phyloP scores from a whole-genome alignment of 2,888 invertebrate genomes.

The Trichopria drosophilae region DNA sequence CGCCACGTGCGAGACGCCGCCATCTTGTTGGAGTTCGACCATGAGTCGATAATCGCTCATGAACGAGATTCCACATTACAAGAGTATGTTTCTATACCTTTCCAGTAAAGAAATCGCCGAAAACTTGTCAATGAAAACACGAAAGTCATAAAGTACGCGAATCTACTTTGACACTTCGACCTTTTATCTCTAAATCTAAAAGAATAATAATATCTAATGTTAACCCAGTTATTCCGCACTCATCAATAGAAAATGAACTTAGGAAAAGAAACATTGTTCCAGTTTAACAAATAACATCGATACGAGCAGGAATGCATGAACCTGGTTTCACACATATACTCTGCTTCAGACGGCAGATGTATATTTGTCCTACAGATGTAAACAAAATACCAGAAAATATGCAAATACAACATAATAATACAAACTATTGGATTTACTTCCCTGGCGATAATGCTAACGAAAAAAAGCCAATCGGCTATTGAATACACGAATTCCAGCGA shows the following conservation, averaged over 20 bases:
- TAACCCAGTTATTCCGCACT: conserved; percentile 33
- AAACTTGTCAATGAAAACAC: conserved; percentile 11
- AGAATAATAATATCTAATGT: conserved; percentile 31
- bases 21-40: no score
- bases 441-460: neutral
- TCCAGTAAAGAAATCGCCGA: conserved; percentile 9
- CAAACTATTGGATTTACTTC: neutral
- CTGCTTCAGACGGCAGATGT: neutral
- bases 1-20: no score
- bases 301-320: conserved; percentile 30
- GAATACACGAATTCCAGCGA: no score
- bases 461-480: no score
- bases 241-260: conserved; percentile 23
- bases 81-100: conserved; percentile 20
- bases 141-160: conserved; percentile 15
- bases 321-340: conserved; percentile 19
- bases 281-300: conserved; percentile 28
- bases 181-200: conserved; percentile 21
- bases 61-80: no score
- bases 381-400: neutral
- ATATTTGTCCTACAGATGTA: neutral
- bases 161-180: conserved; percentile 14
- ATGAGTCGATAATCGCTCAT: no score
- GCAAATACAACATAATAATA: neutral
- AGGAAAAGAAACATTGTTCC: conserved; percentile 18